Evolutionary conservation across 2,888 invertebrate genomes (phyloP).

Genomic region (Ephialtes manifestator): DNA sequence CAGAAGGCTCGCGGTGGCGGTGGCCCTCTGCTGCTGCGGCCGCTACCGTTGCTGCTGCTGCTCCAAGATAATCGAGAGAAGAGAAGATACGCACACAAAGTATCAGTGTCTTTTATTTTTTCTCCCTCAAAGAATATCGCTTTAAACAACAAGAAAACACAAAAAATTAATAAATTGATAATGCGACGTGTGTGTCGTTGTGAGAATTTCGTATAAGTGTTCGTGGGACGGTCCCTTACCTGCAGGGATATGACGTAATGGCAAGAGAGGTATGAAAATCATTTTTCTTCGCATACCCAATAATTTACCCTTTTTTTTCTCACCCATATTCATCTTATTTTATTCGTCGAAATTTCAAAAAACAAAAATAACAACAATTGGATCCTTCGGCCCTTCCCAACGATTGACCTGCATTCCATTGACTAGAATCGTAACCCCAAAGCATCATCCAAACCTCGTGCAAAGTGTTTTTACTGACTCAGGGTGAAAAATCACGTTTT

Average conservation of each 20-base stretch:
- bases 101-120: background rate
- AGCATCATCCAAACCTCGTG: background rate
- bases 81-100: background rate
- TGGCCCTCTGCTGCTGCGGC: conserved; percentile 61
- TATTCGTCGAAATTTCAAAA: background rate
- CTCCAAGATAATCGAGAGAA: conserved; percentile 27
- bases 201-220: conserved; percentile 80
- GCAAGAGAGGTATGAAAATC: conserved; percentile 86
- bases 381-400: conserved; percentile 56
- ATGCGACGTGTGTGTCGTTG: conserved; percentile 79
- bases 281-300: conserved; percentile 7
- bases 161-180: conserved; percentile 64
- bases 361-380: too few relatives aligned
- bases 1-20: conserved; percentile 63
- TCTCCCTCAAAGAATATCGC: too few relatives aligned
- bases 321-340: background rate
- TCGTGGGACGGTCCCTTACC: conserved; percentile 84
- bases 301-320: background rate
- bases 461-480: background rate
- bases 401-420: conserved; percentile 68
- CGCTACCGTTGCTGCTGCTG: conserved; percentile 62
- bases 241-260: conserved; percentile 87
- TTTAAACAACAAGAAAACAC: too few relatives aligned
- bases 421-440: conserved; percentile 33
- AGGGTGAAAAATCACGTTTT: too few relatives aligned